A percentile compares a stretch with the other conserved stretches of the same genome.
phyloP scores from a whole-genome alignment of 2,888 invertebrate genomes.

The Spisula subtruncata region DNA sequence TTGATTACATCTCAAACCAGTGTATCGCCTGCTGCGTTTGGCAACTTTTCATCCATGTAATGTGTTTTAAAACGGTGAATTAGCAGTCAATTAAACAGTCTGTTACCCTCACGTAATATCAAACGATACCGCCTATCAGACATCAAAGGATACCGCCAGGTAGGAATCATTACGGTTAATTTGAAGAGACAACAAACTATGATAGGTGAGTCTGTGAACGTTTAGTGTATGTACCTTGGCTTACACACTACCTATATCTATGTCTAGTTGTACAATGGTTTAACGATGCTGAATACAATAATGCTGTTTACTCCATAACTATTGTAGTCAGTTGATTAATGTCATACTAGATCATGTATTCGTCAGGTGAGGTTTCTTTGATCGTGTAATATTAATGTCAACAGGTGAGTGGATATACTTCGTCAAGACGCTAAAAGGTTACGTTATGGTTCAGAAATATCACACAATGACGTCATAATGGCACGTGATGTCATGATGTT shows the following conservation, averaged over 20 bases:
- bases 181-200: slow-evolving; percentile 23
- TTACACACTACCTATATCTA: too few species aligned
- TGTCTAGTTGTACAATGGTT: too few species aligned
- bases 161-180: slow-evolving; percentile 16
- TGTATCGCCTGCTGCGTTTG: background rate
- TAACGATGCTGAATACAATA: background rate
- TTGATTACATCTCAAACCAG: background rate
- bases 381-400: background rate
- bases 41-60: background rate
- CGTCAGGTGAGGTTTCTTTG: background rate
- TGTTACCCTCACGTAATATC: background rate
- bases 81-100: background rate
- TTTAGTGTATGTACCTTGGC: background rate
- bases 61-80: background rate
- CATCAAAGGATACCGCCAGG: slow-evolving; percentile 33
- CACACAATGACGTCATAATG: too few species aligned
- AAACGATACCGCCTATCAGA: slow-evolving; percentile 2
- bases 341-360: background rate
- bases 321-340: background rate
- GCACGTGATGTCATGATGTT: too few species aligned
- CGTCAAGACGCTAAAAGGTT: too few species aligned
- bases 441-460: too few species aligned
- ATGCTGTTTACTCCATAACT: background rate
- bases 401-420: too few species aligned
- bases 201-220: background rate